Base-by-base conservation (phyloP, 2,113 vertebrate genomes). In the Mola mola region DNA sequence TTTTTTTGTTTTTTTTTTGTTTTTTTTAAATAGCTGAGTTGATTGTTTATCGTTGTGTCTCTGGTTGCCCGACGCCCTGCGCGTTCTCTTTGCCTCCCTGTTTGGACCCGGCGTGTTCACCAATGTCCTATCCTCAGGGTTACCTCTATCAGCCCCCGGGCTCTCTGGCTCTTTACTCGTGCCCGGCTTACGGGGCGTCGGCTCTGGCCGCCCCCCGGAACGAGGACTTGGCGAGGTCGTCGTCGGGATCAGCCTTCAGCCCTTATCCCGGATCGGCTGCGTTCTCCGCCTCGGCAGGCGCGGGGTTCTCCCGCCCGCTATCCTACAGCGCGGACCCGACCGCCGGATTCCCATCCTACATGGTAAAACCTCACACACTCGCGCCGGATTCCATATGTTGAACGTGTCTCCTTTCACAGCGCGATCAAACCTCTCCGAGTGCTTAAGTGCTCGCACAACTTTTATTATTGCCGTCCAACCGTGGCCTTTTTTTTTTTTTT, bases 121-220 rank as follows among this genome's bases (percentile, higher is more conserved):
- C 93, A 90, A 98, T 98, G 96, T 98, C 96, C 89, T 98, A 98
- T 94, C 97, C 97, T 93, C 97, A 98, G 96, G 97, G 96, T 94
- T 98, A 98, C 93, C 96, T 98, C 85, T 98, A 98, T 92, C 97
- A 98, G 93, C 95, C 97, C 84, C 95, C 96, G 68, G 96, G 96
- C 89, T 98, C 97, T 67, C 91, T 98, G 93, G 95, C 97, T 85
- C 97, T 98, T 31, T 98, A 98, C 85, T 97, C 96, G 62, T 98
- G 96, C 82, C 95, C 96, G 53, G 94, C 95, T 16, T 97, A 97
- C 84, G 95, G 95, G 86, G 95, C 95, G 74, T 95, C 95, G 61
- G 94, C 95, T 48, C 90, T 97, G 90, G 94, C 96, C 66, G 94
- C 96, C 82, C 96, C 96, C 72, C 92, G 97, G 83, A 96, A 91